phyloP scores from a whole-genome alignment of 2,797 vertebrate species.

The Ispidina lecontei region DNA sequence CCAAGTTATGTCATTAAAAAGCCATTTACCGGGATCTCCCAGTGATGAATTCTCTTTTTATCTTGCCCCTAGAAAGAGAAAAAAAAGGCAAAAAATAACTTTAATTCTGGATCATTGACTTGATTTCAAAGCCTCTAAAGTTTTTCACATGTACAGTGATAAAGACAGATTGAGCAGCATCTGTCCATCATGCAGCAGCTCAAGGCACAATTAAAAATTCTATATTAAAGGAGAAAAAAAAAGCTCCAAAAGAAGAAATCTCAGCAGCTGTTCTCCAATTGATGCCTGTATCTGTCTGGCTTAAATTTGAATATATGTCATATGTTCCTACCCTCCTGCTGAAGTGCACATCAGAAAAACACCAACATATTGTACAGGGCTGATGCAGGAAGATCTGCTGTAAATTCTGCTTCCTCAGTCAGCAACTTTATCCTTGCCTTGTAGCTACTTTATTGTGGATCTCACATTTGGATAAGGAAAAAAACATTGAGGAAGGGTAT shows the following conservation, averaged over 20 bases:
- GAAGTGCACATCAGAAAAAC: neutral
- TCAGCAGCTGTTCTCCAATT: neutral
- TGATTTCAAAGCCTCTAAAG: neutral
- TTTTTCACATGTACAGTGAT: neutral
- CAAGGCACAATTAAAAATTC: neutral
- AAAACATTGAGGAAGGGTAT: neutral
- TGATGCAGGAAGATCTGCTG: neutral
- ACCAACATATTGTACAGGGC: neutral
- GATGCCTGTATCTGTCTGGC: neutral
- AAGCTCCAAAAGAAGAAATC: neutral
- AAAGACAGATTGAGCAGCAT: neutral
- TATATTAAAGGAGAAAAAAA: neutral
- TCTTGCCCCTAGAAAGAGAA: conserved; percentile 66
- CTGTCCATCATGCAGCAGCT: too few species aligned
- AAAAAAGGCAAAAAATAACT: conserved; percentile 1
- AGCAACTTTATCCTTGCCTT: neutral
- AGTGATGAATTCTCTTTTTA: conserved; percentile 66
- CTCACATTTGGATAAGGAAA: neutral
- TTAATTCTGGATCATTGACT: neutral
- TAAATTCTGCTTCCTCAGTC: neutral
- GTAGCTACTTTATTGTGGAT: neutral
- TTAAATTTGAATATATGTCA: neutral
- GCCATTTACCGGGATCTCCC: conserved; percentile 75
- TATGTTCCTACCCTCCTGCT: neutral
- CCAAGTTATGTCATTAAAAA: conserved; percentile 45